Percentiles rank a stretch among this genome's conserved stretches.
phyloP scores from a whole-genome alignment of 2,797 vertebrate genomes.

The Tiaroga cobitis region DNA sequence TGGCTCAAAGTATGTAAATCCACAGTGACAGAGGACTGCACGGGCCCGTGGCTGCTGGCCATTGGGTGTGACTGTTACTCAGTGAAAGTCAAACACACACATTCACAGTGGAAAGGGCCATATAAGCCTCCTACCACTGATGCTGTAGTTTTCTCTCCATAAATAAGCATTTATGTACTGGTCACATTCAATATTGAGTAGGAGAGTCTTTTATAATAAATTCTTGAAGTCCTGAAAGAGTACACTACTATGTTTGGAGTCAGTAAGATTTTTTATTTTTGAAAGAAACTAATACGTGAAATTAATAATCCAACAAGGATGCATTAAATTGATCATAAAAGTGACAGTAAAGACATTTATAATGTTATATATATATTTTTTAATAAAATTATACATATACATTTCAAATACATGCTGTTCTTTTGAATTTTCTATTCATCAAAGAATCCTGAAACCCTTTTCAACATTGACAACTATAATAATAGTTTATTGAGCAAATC shows the following conservation, averaged over 20 bases:
- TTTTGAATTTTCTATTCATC: not conserved
- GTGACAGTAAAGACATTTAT: not conserved
- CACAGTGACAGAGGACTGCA: constrained; percentile 32
- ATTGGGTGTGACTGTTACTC: constrained; percentile 32
- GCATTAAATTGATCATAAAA: not conserved
- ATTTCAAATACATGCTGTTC: not conserved
- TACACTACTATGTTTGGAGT: not conserved
- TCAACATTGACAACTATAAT: not conserved
- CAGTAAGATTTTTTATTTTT: not conserved
- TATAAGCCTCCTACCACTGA: constrained; percentile 20
- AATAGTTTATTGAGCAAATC: not conserved
- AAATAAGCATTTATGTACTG: not conserved
- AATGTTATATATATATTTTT: too few species aligned
- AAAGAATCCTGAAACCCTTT: not conserved
- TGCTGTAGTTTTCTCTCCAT: constrained; percentile 7
- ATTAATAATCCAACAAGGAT: not conserved
- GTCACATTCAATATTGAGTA: constrained; percentile 6
- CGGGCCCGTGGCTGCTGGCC: constrained; percentile 11
- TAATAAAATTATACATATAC: not conserved
- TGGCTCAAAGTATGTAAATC: constrained; percentile 22
- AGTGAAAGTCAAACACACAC: too few species aligned
- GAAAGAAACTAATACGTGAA: not conserved
- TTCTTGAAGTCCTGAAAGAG: not conserved
- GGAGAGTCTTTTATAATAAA: not conserved
- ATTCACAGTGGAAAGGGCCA: constrained; percentile 2